These are phyloP conservation scores for Solea senegalensis DNA, from an alignment of 2,113 vertebrate species.

Conservation along the genomic window DNA sequence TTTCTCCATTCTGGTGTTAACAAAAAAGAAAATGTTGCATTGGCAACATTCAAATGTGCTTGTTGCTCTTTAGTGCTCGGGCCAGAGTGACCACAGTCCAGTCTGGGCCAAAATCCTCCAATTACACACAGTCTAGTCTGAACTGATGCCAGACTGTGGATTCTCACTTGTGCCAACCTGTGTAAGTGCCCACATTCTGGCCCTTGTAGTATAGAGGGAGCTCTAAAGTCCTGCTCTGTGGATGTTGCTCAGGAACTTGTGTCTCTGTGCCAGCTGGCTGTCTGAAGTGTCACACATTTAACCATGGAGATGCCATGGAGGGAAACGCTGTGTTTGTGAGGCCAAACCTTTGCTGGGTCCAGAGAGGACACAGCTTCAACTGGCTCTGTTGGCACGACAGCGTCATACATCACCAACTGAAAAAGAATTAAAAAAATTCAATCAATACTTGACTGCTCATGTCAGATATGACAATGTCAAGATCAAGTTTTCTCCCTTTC, in stretches of 20 bases:
- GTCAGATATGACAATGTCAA: background rate
- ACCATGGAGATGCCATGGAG: conserved; percentile 46
- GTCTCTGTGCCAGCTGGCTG: conserved; percentile 60
- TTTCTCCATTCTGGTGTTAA: conserved; percentile 20
- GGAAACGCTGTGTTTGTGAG: conserved; percentile 27
- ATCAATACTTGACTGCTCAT: background rate
- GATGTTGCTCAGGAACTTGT: conserved; percentile 56
- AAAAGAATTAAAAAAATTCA: too few relatives aligned
- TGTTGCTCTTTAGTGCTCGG: conserved; percentile 40
- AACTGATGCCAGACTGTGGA: conserved; percentile 46
- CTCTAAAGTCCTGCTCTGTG: conserved; percentile 48
- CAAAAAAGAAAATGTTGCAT: conserved; percentile 26
- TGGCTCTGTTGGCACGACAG: background rate
- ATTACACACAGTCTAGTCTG: conserved; percentile 54
- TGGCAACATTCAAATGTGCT: conserved; percentile 30
- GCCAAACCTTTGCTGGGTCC: conserved; percentile 38
- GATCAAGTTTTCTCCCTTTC: background rate
- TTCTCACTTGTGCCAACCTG: conserved; percentile 47
- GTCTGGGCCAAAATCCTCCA: conserved; percentile 45
- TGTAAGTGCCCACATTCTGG: conserved; percentile 52
- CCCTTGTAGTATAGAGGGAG: conserved; percentile 37
- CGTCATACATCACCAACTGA: background rate
- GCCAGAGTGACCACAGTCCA: conserved; percentile 16
- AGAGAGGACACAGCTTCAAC: background rate
- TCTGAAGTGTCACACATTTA: conserved; percentile 25